Base-by-base conservation (phyloP, 2,113 vertebrate species). In the Trematocara zebra region DNA sequence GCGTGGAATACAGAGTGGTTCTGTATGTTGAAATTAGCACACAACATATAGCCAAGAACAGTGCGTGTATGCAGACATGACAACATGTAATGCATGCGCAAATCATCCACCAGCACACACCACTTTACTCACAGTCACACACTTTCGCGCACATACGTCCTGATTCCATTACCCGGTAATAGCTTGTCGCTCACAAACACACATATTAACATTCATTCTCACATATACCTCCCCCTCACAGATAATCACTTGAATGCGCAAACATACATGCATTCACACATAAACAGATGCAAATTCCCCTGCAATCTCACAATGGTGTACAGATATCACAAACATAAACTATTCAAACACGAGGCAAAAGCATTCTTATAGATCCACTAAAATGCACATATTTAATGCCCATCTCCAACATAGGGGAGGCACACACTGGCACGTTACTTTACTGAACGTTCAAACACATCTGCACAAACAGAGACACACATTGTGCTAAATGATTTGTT, bases 401-500 rank as follows among this genome's bases (percentile, higher is more conserved):
- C 26, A 18, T 47, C 6, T 35, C 37, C 4, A 42, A 78, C 85
- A 42, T 61, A 26, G 53, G 35, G 79, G 69, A 89, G 84, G 80
- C 87, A 86, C 57, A 74, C 9, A 37, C 44, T 42, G 35, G 72
- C 28, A 17, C 8, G 9, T 85, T 88, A 80, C 83, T 69, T 87
- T 87, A 82, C 80, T 28, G 23, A 42, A 80, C 84, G 87, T 90
- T 92, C 59, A 89, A 80, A 92, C 83, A 42, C 81, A 89, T 54
- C 42, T 64, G 56, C 69, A 86, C 88, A 92, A 89, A 93, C 87
- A 89, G 31, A 82, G 15, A 83, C 81, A 56, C 90, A 87, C 87
- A 53, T 87, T 95, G 92, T 92, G 79, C 89, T 95, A 94, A 94
- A 95, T 95, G 92, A 95, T 94, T 91, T 94, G 87, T 95, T 93